A percentile compares a stretch with the other conserved stretches of the same genome.
phyloP scores from a whole-genome alignment of 2,113 vertebrate genomes.

The Epinephelus cyanopodus region DNA sequence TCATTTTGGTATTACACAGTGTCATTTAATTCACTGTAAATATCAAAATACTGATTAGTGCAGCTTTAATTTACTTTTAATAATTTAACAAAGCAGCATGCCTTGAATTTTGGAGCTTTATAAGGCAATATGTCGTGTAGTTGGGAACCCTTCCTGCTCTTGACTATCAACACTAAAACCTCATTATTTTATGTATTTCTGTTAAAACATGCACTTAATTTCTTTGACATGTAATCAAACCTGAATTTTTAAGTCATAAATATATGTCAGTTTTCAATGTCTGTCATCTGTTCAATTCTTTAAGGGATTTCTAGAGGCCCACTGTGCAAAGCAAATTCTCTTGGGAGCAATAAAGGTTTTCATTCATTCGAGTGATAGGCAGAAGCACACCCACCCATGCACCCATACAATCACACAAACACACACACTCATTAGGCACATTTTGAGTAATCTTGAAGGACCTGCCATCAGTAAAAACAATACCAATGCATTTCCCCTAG shows the following conservation, averaged over 20 bases:
- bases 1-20: no score
- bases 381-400: background rate
- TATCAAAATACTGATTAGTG: background rate
- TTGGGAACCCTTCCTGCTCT: background rate
- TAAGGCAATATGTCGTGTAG: background rate
- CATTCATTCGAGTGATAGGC: conserved; percentile 27
- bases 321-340: background rate
- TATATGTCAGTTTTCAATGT: background rate
- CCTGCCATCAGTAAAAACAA: conserved; percentile 56
- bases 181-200: background rate
- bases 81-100: background rate
- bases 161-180: background rate
- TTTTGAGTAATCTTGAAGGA: conserved; percentile 57
- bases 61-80: background rate
- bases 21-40: background rate
- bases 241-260: background rate
- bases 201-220: background rate
- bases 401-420: background rate
- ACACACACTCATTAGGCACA: conserved; percentile 38
- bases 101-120: background rate
- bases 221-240: background rate
- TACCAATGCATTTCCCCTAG: conserved; percentile 49
- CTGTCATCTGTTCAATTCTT: background rate
- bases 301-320: background rate
- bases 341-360: background rate